A percentile compares a stretch with the other conserved stretches of the same genome.
Evolutionary conservation across 1,140 invertebrate genomes (phyloP).

Genomic region (Mizuhopecten yessoensis): DNA sequence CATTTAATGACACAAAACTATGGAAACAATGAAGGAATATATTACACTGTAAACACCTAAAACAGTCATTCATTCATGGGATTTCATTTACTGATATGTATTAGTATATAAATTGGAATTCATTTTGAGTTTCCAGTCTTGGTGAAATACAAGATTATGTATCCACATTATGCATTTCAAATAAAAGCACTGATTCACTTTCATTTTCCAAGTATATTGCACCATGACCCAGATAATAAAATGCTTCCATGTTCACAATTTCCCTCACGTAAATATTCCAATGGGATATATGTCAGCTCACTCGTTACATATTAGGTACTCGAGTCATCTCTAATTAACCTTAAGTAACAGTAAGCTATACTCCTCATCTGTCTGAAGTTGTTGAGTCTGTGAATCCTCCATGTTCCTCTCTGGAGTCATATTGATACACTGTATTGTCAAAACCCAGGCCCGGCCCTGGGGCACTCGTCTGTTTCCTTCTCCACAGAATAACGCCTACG

Average conservation of each 20-base stretch:
- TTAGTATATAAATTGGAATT: not conserved
- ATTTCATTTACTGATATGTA: too few species aligned
- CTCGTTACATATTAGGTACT: not conserved
- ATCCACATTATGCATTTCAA: not conserved
- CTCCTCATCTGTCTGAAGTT: not conserved
- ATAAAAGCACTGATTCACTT: not conserved
- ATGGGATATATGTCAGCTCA: not conserved
- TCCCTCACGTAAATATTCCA: not conserved
- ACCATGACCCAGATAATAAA: not conserved
- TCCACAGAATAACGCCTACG: slow-evolving; percentile 46
- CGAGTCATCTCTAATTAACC: too few species aligned
- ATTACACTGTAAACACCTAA: too few species aligned
- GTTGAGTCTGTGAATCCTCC: not conserved
- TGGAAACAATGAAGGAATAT: too few species aligned
- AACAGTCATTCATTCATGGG: too few species aligned
- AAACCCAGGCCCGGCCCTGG: slow-evolving; percentile 31
- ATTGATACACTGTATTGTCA: slow-evolving; percentile 59
- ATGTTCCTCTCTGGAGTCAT: slow-evolving; percentile 9
- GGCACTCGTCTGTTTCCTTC: not conserved
- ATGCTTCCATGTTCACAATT: not conserved
- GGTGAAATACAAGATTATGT: not conserved
- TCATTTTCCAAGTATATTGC: not conserved
- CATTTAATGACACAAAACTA: too few species aligned
- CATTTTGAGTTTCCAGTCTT: not conserved
- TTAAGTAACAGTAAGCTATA: too few species aligned